phyloP scores from a whole-genome alignment of 2,888 invertebrate genomes.

The Acronicta psi region DNA sequence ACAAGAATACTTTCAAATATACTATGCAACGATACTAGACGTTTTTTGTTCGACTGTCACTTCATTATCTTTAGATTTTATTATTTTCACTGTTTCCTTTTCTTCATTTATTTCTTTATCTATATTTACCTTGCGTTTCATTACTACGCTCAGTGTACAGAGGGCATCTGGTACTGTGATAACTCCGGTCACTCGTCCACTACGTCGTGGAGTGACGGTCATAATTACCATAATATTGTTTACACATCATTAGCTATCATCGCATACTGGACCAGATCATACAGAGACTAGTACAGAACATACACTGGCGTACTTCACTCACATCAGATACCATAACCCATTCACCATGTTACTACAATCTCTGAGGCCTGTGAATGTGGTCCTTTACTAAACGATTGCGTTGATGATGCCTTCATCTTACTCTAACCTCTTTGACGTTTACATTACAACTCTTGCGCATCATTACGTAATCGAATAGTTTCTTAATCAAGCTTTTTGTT shows the following conservation, averaged over 20 bases:
- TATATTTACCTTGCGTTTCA: slow-evolving; percentile 76
- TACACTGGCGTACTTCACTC: slow-evolving; percentile 87
- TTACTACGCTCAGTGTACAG: slow-evolving; percentile 82
- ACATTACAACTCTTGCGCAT: slow-evolving; percentile 24
- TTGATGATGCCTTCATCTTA: slow-evolving; percentile 47
- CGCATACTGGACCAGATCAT: slow-evolving; percentile 81
- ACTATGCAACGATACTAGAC: slow-evolving; percentile 87
- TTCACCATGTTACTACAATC: slow-evolving; percentile 82
- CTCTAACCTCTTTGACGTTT: slow-evolving; percentile 31
- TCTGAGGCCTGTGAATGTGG: slow-evolving; percentile 84
- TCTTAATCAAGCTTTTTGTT: slow-evolving; percentile 74
- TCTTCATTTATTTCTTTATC: slow-evolving; percentile 73
- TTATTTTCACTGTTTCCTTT: slow-evolving; percentile 81
- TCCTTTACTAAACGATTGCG: slow-evolving; percentile 78
- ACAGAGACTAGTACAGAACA: slow-evolving; percentile 82
- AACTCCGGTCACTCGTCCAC: slow-evolving; percentile 68
- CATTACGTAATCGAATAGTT: slow-evolving; percentile 75
- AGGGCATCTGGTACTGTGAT: slow-evolving; percentile 69
- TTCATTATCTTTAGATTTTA: slow-evolving; percentile 83
- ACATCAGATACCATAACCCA: slow-evolving; percentile 84
- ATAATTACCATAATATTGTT: slow-evolving; percentile 65
- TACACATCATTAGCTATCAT: slow-evolving; percentile 84
- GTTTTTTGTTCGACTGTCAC: slow-evolving; percentile 85
- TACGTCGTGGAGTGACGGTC: slow-evolving; percentile 55
- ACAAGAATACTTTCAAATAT: slow-evolving; percentile 86